A percentile compares a stretch with the other conserved stretches of the same genome.
These are phyloP conservation scores for Eupithecia abbreviata DNA, from an alignment of 2,888 invertebrate species.

Conservation along the genomic window DNA sequence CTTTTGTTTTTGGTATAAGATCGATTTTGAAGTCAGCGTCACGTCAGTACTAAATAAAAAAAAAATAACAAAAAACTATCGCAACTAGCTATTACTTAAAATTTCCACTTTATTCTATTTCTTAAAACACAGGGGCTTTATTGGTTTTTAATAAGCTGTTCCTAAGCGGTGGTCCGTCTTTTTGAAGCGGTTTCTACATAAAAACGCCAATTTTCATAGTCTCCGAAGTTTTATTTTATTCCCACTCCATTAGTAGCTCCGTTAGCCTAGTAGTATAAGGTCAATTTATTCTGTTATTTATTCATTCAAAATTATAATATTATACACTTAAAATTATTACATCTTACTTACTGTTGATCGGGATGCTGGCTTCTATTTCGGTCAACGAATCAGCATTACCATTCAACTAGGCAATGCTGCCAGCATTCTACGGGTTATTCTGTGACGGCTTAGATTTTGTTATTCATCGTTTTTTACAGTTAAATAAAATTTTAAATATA, in stretches of 20 bases:
- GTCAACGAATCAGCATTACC: no score
- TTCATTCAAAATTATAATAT: neutral
- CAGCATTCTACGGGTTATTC: no score
- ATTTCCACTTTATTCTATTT: neutral
- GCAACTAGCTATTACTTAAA: neutral
- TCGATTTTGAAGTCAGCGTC: neutral
- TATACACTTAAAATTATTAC: neutral
- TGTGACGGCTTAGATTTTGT: no score
- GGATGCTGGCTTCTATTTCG: no score
- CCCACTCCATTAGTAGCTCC: neutral
- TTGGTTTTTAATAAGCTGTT: no score
- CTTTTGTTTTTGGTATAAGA: neutral
- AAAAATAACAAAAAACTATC: neutral
- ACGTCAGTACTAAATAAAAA: neutral
- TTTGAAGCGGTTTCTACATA: neutral
- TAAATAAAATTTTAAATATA: neutral
- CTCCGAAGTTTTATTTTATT: neutral
- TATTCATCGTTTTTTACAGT: neutral
- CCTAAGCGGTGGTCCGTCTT: no score
- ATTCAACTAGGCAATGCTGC: no score
- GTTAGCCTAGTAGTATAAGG: neutral
- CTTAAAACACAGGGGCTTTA: no score
- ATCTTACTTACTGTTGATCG: no score
- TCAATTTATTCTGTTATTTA: neutral
- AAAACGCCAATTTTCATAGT: neutral